These are phyloP conservation scores for Phragmatobia fuliginosa DNA, from an alignment of 2,888 invertebrate genomes.

Conservation along the genomic window DNA sequence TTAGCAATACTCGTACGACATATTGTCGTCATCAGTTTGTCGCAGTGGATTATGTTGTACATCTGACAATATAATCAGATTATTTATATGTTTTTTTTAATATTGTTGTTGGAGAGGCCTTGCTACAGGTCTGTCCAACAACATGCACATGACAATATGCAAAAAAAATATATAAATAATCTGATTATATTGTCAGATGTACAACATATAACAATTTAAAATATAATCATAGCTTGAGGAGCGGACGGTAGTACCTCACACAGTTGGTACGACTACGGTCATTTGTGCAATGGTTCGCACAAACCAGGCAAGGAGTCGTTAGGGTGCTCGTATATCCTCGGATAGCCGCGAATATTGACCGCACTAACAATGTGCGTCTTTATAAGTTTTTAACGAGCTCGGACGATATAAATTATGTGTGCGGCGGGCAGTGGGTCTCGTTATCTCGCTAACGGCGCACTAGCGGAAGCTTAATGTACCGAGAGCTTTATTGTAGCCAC, in stretches of 20 bases:
- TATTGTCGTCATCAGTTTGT: no score
- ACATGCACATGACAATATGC: no score
- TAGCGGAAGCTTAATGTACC: conserved; percentile 86
- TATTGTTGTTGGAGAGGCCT: no score
- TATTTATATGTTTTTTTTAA: no score
- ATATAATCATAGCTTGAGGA: conserved; percentile 45
- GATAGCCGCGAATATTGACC: conserved; percentile 84
- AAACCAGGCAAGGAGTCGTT: conserved; percentile 72
- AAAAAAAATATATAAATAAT: no score
- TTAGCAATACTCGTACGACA: not conserved
- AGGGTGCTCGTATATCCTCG: conserved; percentile 78
- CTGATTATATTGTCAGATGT: no score
- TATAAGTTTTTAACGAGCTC: conserved; percentile 87
- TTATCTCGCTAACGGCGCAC: conserved; percentile 85
- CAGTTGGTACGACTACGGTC: conserved; percentile 56
- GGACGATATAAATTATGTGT: conserved; percentile 86
- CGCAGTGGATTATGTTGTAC: no score
- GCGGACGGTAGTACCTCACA: conserved; percentile 55
- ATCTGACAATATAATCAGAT: no score
- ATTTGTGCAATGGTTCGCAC: conserved; percentile 68
- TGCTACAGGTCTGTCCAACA: no score
- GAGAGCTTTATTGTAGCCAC: conserved; percentile 86
- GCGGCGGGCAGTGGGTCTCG: conserved; percentile 84
- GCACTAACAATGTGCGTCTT: conserved; percentile 86
- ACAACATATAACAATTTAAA: conserved; percentile 42